Evolutionary conservation across 92 coral and sea anemone genomes (phyloP).

Genomic region (Parazoanthus swiftii): DNA sequence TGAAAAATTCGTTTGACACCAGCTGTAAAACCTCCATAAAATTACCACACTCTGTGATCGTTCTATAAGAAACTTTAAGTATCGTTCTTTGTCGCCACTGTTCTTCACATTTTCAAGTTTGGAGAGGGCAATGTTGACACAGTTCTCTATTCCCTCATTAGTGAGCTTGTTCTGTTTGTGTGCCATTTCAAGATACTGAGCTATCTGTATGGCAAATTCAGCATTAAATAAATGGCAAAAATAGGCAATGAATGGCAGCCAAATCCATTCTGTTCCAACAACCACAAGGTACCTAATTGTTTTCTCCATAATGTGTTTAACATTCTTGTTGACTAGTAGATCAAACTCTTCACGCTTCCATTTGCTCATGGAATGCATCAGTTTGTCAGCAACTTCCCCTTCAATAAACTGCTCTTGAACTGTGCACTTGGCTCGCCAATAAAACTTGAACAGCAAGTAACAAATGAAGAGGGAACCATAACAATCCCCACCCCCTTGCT

Average conservation of each 20-base stretch:
- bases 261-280: neutral
- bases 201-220: neutral
- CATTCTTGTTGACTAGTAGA: neutral
- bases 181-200: neutral
- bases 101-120: neutral
- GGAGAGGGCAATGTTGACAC: neutral
- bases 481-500: neutral
- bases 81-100: neutral
- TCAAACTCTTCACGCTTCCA: slow-evolving; percentile 29
- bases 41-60: neutral
- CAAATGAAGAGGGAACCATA: slow-evolving; percentile 53
- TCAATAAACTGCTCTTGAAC: neutral
- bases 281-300: neutral
- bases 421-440: neutral
- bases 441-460: slow-evolving; percentile 53
- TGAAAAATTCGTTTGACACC: slow-evolving; percentile 22
- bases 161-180: neutral
- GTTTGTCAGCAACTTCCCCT: slow-evolving; percentile 23
- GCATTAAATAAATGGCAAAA: slow-evolving; percentile 37
- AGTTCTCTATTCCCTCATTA: neutral
- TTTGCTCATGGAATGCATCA: slow-evolving; percentile 4
- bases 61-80: neutral
- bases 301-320: neutral
- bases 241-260: neutral
- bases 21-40: slow-evolving; percentile 12